A percentile compares a stretch with the other conserved stretches of the same genome.
phyloP scores from a whole-genome alignment of 2,797 vertebrate species.

The Phrynocephalus vlangalii region DNA sequence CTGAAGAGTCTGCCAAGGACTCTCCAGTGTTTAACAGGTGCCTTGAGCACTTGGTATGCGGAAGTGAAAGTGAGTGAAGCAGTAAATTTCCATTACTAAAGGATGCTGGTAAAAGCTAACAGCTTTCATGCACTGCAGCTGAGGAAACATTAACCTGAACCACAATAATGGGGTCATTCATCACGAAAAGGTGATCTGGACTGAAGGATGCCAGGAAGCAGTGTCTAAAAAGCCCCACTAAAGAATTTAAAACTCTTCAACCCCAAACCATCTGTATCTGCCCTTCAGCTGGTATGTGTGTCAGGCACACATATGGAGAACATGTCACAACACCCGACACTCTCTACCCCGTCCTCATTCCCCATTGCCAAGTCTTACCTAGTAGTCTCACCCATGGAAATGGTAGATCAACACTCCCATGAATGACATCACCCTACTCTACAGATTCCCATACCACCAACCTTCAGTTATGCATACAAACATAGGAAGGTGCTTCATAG shows the following conservation, averaged over 20 bases:
- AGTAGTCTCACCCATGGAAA: not conserved
- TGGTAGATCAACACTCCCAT: not conserved
- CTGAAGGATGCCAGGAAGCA: slow-evolving; percentile 1
- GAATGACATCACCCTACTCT: not conserved
- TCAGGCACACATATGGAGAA: not conserved
- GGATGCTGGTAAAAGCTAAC: slow-evolving; percentile 47
- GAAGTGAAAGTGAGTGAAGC: slow-evolving; percentile 23
- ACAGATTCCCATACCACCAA: not conserved
- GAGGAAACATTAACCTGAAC: slow-evolving; percentile 26
- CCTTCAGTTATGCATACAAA: not conserved
- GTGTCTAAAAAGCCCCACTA: not conserved
- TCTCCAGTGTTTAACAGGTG: slow-evolving; percentile 1
- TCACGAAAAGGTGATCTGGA: slow-evolving; percentile 19
- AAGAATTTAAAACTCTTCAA: not conserved
- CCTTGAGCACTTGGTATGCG: slow-evolving; percentile 19
- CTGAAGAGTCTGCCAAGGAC: slow-evolving; percentile 3
- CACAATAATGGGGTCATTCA: slow-evolving; percentile 25
- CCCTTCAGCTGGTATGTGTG: not conserved
- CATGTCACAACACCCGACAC: not conserved
- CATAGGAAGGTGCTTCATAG: not conserved
- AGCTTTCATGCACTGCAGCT: not conserved
- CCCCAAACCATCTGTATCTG: not conserved
- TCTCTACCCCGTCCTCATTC: not conserved
- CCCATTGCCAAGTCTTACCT: not conserved
- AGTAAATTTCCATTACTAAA: slow-evolving; percentile 56